Conservation (phyloP, 2,888 invertebrate genomes). For the Onchidella celtica region DNA sequence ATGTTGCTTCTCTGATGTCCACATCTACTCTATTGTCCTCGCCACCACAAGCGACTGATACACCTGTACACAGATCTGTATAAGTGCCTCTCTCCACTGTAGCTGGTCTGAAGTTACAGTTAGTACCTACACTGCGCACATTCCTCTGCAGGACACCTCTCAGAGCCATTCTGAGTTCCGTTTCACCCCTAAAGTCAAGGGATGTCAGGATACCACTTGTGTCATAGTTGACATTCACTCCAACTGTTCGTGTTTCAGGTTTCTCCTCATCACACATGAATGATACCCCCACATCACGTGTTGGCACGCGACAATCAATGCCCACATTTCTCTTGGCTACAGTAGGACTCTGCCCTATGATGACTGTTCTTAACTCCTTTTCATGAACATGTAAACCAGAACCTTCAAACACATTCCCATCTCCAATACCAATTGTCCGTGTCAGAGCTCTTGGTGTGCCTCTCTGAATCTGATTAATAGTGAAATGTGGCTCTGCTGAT, state of each 20-base stretch:
- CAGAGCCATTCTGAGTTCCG: constrained; percentile 68
- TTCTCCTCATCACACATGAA: constrained; percentile 75
- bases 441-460: constrained; percentile 75
- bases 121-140: constrained; percentile 73
- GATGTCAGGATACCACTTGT: constrained; percentile 63
- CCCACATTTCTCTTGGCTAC: constrained; percentile 74
- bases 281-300: constrained; percentile 78
- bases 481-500: constrained; percentile 49
- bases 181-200: constrained; percentile 70
- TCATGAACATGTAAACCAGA: constrained; percentile 76
- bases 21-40: constrained; percentile 73
- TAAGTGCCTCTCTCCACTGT: constrained; percentile 57
- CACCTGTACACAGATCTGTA: constrained; percentile 30
- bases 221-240: constrained; percentile 73
- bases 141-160: constrained; percentile 72
- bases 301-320: constrained; percentile 71
- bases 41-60: constrained; percentile 72
- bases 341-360: constrained; percentile 65
- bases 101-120: constrained; percentile 65
- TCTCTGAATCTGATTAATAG: constrained; percentile 57
- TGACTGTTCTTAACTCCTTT: constrained; percentile 78
- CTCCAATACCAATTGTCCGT: constrained; percentile 84
- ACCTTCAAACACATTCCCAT: constrained; percentile 80
- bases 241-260: constrained; percentile 73
- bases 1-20: constrained; percentile 65